Conservation (phyloP, 2,888 invertebrate genomes). For the Monoplex corrugatus region DNA sequence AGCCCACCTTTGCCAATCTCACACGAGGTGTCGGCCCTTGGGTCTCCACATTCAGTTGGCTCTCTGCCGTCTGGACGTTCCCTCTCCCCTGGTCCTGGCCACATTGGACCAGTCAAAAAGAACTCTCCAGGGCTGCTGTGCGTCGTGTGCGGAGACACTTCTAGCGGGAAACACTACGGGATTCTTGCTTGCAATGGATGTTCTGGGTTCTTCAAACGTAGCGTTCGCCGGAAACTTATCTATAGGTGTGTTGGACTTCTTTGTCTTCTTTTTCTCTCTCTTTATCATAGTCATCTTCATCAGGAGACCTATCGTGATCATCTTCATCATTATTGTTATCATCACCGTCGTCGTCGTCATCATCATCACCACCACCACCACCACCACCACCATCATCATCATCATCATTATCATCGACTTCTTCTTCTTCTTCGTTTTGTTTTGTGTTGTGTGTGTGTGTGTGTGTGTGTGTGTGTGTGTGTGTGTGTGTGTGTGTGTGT, state of each 20-base stretch:
- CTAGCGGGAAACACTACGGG: constrained; percentile 98
- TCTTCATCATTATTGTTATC: no score
- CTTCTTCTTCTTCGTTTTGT: no score
- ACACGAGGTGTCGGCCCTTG: constrained; percentile 56
- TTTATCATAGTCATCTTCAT: no score
- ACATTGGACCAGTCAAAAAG: constrained; percentile 70
- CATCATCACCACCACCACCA: no score
- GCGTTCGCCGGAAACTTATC: constrained; percentile 96
- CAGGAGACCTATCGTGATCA: no score
- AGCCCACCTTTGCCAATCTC: constrained; percentile 49
- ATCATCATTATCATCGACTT: no score
- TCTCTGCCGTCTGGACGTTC: constrained; percentile 59
- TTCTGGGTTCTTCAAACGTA: constrained; percentile 99
- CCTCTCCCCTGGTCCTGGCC: constrained; percentile 47
- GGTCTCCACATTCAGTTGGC: constrained; percentile 59
- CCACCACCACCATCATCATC: no score
- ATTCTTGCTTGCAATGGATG: constrained; percentile 99
- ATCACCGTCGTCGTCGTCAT: no score
- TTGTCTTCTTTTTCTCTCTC: neutral
- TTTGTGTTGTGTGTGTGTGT: no score
- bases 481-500: no score
- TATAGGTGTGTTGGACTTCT: constrained; percentile 88
- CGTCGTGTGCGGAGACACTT: constrained; percentile 98
- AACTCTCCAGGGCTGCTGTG: constrained; percentile 88
- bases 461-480: no score